These are phyloP conservation scores for Drosophila neutralis DNA, from an alignment of 2,888 invertebrate genomes.

Conservation along the genomic window DNA sequence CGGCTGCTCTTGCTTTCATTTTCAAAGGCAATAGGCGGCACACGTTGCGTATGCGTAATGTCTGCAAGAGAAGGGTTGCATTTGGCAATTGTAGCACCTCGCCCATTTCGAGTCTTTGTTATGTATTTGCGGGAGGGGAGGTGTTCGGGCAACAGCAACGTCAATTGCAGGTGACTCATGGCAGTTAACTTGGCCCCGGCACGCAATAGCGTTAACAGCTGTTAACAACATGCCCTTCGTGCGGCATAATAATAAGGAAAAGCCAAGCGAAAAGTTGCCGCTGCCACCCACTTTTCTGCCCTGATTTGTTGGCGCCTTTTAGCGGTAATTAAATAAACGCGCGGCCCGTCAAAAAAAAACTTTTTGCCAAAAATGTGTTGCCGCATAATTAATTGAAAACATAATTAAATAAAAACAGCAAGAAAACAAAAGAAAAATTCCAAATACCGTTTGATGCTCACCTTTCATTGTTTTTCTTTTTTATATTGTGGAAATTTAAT, in stretches of 20 bases:
- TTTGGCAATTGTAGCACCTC: conserved; percentile 25
- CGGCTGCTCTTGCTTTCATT: conserved; percentile 36
- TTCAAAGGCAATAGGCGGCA: conserved; percentile 8
- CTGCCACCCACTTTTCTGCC: background rate
- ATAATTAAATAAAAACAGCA: conserved; percentile 65
- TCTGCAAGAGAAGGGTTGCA: conserved; percentile 53
- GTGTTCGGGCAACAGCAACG: conserved; percentile 20
- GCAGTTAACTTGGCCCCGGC: conserved; percentile 55
- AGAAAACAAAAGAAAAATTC: background rate
- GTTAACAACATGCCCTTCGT: conserved; percentile 71
- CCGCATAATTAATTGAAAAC: conserved; percentile 79
- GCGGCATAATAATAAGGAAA: conserved; percentile 73
- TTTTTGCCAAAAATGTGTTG: conserved; percentile 60
- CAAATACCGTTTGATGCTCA: conserved; percentile 34
- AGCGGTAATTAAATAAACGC: conserved; percentile 66
- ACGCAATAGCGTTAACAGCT: conserved; percentile 72
- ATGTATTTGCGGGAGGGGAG: background rate
- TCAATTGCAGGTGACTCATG: conserved; percentile 79
- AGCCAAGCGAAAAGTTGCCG: conserved; percentile 9
- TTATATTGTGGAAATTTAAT: conserved; percentile 39
- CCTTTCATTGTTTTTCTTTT: conserved; percentile 23
- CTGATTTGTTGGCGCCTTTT: conserved; percentile 40
- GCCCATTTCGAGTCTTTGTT: conserved; percentile 1
- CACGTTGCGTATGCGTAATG: conserved; percentile 73
- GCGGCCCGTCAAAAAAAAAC: conserved; percentile 30